Evolutionary conservation across 1,140 invertebrate species (phyloP), one percentile per base, ranked within the genome.

Genomic region (Dendrolimus punctatus): DNA sequence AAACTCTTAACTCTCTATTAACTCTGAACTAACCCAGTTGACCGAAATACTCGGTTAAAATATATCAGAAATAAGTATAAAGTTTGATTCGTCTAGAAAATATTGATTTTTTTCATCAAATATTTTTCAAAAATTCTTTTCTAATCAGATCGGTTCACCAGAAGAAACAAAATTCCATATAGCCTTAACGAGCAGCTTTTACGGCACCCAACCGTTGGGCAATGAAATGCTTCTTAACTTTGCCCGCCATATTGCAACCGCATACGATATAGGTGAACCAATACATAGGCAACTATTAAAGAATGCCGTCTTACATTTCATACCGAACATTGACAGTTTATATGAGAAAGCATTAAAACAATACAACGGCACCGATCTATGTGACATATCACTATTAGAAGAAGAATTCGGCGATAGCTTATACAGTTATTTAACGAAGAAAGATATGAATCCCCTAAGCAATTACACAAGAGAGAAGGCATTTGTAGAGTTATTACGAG

Each of bases 191-290:
- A 96, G 96, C 40, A 95, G 95, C 37, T 71, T 98, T 39, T 95
- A 94, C 74, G 93, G 92, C 5, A 92, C 94, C 6, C 94, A 97
- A 68, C 93, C 95, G 2, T 80, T 95, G 8, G 96, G 95, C 0
- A 90, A 95, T 55, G 96, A 98, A 82, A 89, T 98, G 39, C 76
- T 95, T 0, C 70, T 97, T 1, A 92, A 96, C 75, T 88, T 98
- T 46, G 92, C 93, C 0, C 89, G 94, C 0, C 96, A 98, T 87
- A 85, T 98, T 8, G 72, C 93, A 6, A 90, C 87, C 50, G 95
- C 93, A 2, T 91, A 92, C 75, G 77, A 87, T 42, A 85, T 92
- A 38, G 90, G 90, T 6, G 90, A 96, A 71, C 89, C 90, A 0
- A 73, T 88, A 2, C 90, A 93, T 37, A 76, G 87, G 3, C 82